phyloP scores from a whole-genome alignment of 2,888 invertebrate species.

The Diarsia brunnea region DNA sequence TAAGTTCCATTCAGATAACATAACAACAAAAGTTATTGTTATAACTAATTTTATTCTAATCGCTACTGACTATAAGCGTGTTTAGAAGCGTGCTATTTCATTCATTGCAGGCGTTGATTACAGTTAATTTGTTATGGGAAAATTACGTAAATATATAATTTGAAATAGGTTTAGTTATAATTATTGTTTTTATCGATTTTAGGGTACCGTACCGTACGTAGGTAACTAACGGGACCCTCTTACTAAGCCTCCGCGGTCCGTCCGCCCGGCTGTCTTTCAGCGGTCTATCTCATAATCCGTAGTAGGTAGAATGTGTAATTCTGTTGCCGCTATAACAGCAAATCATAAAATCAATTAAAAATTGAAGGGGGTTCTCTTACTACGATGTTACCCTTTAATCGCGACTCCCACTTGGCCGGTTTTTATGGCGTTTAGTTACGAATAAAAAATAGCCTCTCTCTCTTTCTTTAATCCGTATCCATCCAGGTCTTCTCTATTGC shows the following conservation, averaged over 20 bases:
- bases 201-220: too few species aligned
- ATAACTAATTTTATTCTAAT: slow-evolving; percentile 19
- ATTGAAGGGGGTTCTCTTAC: too few species aligned
- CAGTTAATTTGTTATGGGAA: not conserved
- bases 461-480: not conserved
- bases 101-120: not conserved
- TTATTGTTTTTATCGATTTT: not conserved
- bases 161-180: not conserved
- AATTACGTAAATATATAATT: slow-evolving; percentile 1
- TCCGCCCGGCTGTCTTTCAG: too few species aligned
- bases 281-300: too few species aligned
- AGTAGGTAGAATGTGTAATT: too few species aligned
- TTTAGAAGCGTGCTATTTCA: slow-evolving; percentile 16
- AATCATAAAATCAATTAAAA: too few species aligned
- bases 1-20: slow-evolving; percentile 21
- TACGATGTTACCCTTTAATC: too few species aligned
- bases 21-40: slow-evolving; percentile 8
- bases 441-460: not conserved
- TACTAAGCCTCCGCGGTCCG: too few species aligned
- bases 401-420: too few species aligned
- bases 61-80: not conserved
- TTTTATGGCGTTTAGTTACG: not conserved
- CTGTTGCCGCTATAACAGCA: too few species aligned
- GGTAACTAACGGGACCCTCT: too few species aligned
- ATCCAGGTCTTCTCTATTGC: not conserved